Base-by-base conservation (phyloP, 1,140 invertebrate genomes). In the Lethrus apterus region DNA sequence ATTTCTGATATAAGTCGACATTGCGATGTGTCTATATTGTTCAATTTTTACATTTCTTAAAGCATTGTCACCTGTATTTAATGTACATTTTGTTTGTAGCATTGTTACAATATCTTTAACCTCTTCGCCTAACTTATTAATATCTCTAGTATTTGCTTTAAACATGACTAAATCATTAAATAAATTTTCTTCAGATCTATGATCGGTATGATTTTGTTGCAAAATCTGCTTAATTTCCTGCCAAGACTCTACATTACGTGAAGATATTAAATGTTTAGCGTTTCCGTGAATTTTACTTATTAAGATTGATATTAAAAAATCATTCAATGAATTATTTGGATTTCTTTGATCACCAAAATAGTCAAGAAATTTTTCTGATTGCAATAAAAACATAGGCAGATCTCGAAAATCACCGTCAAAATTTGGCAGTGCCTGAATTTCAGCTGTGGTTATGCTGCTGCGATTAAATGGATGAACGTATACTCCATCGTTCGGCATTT, bases 151-250 rank as follows among this genome's bases (percentile, higher is more conserved):
- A 14, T 33, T 7, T n/a, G n/a, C 17, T 7, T 15, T 33, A 13
- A 14, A 33, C 32, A 33, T 33, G 13, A 33, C 8, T 13, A 33
- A 33, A 33, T 33, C 32, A 15, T 33, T 13, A 15, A 33, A 33
- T 33, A 33, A 13, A 33, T 13, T 33, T 9, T n/a, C 17, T 7
- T 10, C 32, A 33, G 8, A 14, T 33, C 32, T 33, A 13, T 13
- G 32, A 15, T 33, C 32, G 14, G 32, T 14, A 1, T 33, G 17
- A 33, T 33, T 33, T 33, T 33, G 8, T 33, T 7, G 8, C 13
- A 33, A 7, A 13, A 33, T 33, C 8, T 11, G 13, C 14, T 33
- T 33, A 7, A 26, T n/a, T 26, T 26, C 24, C n/a, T 7, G 32
- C 32, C 32, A 33, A 8, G 8, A 10, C 13, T 33, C 5, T 5